phyloP scores from a whole-genome alignment of 2,888 invertebrate species.

The Andrena chrysosceles region DNA sequence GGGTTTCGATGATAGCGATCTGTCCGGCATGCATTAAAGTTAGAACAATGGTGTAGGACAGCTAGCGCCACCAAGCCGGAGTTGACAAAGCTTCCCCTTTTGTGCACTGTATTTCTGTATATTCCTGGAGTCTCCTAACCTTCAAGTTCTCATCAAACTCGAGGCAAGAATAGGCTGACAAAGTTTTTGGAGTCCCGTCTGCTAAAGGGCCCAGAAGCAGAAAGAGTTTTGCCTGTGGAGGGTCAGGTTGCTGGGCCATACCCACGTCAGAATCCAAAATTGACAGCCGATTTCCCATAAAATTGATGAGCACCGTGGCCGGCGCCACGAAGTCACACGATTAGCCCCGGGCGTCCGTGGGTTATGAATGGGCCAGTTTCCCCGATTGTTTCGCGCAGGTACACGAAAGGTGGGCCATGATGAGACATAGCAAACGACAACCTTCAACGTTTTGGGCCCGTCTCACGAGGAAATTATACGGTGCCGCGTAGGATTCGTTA shows the following conservation, averaged over 20 bases:
- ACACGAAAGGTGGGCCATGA: constrained; percentile 30
- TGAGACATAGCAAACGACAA: constrained; percentile 39
- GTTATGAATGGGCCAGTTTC: constrained; percentile 78
- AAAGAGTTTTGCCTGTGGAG: constrained; percentile 51
- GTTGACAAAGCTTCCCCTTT: too few species aligned
- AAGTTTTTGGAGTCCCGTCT: constrained; percentile 25
- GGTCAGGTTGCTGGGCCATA: constrained; percentile 42
- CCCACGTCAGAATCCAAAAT: constrained; percentile 82
- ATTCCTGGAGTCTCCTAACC: background rate
- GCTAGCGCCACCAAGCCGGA: too few species aligned
- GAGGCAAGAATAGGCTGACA: background rate
- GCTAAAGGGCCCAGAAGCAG: constrained; percentile 34
- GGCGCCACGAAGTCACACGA: constrained; percentile 76
- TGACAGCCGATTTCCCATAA: constrained; percentile 82
- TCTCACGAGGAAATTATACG: constrained; percentile 52
- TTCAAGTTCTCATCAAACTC: background rate
- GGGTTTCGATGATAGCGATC: constrained; percentile 15
- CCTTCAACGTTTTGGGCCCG: constrained; percentile 25
- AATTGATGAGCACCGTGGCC: constrained; percentile 81
- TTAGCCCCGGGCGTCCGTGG: constrained; percentile 73
- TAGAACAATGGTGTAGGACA: too few species aligned
- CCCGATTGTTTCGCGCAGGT: constrained; percentile 67
- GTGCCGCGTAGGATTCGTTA: constrained; percentile 48
- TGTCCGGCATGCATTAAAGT: background rate
- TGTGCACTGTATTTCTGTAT: background rate